Evolutionary conservation across 1,140 invertebrate genomes (phyloP), one percentile per base, ranked within the genome.

Genomic region (Listronotus bonariensis): DNA sequence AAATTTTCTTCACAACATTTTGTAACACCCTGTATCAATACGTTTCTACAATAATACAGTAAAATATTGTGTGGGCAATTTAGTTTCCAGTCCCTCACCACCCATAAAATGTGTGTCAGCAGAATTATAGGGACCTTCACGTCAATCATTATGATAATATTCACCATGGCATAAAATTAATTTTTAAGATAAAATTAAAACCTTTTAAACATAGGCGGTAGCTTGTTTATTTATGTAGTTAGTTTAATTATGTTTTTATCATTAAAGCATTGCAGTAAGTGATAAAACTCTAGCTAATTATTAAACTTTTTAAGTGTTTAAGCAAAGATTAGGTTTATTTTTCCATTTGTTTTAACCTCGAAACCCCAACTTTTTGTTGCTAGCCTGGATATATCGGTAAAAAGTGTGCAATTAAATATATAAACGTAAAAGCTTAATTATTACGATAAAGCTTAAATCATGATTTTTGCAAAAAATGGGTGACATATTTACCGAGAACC

Each of bases 111-210:
- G 53, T 55, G 43, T 56, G 53, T 56, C 53, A 56, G n/a, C 38
- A 56, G 40, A 56, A 56, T 54, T 56, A 56, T 38, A 56, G 53
- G 53, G 53, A 56, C 53, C 18, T 56, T 38, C 40, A 56, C 18
- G 53, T 56, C 53, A 56, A 56, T 56, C 53, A 56, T 38, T 56
- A 43, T 56, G 53, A 56, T 56, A 56, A 56, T 20, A 38, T 43
- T 43, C 7, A 12, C 12, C n/a, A 56, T 43, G 40, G 17, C 41
- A 32, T 53, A 53, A 56, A 42, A 38, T 56, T 36, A 10, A 10
- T 56, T 17, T 26, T 26, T 34, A 17, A 56, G 53, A 56, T 56
- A 42, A 56, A 38, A 36, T 15, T 17, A 7, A 7, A 38, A 53
- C 51, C 10, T 53, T 53, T 17, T 53, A 14, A 53, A 17, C 34